phyloP scores from a whole-genome alignment of 92 coral and sea anemone species.

The Umimayanthus chanpuru region DNA sequence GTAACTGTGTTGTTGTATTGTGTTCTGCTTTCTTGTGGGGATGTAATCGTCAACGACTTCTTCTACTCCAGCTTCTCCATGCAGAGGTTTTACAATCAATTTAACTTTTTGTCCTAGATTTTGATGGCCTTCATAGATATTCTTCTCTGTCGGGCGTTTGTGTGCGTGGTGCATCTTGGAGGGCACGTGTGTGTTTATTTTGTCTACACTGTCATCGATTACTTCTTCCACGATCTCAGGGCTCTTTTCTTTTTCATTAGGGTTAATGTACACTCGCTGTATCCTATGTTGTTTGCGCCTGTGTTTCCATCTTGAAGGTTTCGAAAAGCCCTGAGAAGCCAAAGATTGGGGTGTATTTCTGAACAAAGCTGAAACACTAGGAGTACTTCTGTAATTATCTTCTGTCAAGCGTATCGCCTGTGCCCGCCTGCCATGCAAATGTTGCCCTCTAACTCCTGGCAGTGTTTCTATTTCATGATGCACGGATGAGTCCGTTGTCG shows the following conservation, averaged over 20 bases:
- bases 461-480: slow-evolving; percentile 18
- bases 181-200: neutral
- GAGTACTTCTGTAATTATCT: neutral
- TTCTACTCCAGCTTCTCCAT: neutral
- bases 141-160: neutral
- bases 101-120: neutral
- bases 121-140: neutral
- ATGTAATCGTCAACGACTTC: neutral
- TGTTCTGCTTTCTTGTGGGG: neutral
- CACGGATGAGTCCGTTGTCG: slow-evolving; percentile 32
- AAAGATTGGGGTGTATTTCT: neutral
- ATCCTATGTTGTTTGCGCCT: neutral
- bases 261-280: neutral
- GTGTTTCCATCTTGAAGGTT: neutral
- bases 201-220: slow-evolving; percentile 11
- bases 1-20: neutral
- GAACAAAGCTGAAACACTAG: neutral
- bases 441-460: neutral
- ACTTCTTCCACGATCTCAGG: slow-evolving; percentile 6
- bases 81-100: neutral
- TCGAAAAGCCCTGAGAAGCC: neutral
- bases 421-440: neutral
- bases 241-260: neutral
- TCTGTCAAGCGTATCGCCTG: neutral
- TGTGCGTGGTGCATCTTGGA: neutral